These are phyloP conservation scores for Ivindomyrus marchei DNA, from an alignment of 2,113 vertebrate species.

Conservation along the genomic window DNA sequence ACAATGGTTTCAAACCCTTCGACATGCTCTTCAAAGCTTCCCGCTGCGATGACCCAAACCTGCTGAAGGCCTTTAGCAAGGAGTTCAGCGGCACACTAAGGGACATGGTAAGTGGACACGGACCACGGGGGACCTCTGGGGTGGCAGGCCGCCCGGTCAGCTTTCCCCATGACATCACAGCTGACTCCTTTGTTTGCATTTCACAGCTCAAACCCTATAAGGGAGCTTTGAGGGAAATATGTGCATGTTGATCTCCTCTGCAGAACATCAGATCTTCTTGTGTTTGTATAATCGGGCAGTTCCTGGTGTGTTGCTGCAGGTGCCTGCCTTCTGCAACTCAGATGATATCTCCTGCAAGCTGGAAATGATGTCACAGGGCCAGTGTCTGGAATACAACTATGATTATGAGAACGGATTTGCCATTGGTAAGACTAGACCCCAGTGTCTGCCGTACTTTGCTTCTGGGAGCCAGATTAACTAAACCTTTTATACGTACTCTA, in stretches of 20 bases:
- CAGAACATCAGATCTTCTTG: neutral
- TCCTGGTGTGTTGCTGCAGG: conserved; percentile 53
- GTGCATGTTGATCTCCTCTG: neutral
- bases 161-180: neutral
- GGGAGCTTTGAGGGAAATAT: neutral
- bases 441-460: neutral
- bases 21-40: conserved; percentile 93
- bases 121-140: neutral
- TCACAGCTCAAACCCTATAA: neutral
- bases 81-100: conserved; percentile 80
- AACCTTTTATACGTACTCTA: neutral
- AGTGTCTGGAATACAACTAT: conserved; percentile 95
- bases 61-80: conserved; percentile 79
- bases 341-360: conserved; percentile 84
- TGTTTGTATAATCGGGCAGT: neutral
- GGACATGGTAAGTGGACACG: conserved; percentile 67
- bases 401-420: conserved; percentile 97
- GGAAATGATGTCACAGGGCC: conserved; percentile 77
- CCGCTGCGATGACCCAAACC: conserved; percentile 76
- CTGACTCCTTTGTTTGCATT: neutral
- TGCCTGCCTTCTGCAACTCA: conserved; percentile 81
- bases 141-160: neutral
- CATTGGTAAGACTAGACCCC: conserved; percentile 65
- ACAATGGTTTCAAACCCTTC: conserved; percentile 91
- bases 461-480: neutral